A percentile compares a stretch with the other conserved stretches of the same genome.
These are phyloP conservation scores for Lasioglossum oenotherae DNA, from an alignment of 2,888 invertebrate species.

Conservation along the genomic window DNA sequence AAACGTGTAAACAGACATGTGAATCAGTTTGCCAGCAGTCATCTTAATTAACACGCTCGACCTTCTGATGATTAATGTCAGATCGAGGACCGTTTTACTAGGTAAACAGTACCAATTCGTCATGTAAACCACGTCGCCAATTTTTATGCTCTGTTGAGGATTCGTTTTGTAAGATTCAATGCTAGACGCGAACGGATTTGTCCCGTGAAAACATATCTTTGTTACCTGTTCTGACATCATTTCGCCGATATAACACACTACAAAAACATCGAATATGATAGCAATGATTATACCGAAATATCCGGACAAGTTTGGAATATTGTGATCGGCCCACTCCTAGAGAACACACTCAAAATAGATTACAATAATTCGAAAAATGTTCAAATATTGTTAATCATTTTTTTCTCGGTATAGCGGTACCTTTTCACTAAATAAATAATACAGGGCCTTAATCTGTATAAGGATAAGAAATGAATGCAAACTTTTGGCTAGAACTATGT, in stretches of 20 bases:
- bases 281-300: slow-evolving; percentile 57
- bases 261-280: slow-evolving; percentile 63
- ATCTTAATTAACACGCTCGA: slow-evolving; percentile 69
- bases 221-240: slow-evolving; percentile 63
- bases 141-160: slow-evolving; percentile 67
- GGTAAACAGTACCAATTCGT: slow-evolving; percentile 77
- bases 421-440: neutral
- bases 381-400: neutral
- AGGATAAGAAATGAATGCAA: neutral
- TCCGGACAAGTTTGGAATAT: slow-evolving; percentile 33
- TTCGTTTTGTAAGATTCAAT: neutral
- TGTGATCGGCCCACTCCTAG: slow-evolving; percentile 54
- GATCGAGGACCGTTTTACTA: slow-evolving; percentile 62
- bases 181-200: neutral
- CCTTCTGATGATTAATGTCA: slow-evolving; percentile 72
- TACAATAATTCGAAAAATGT: neutral
- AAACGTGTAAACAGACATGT: slow-evolving; percentile 73
- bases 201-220: neutral
- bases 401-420: neutral
- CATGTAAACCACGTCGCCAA: slow-evolving; percentile 75
- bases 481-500: neutral
- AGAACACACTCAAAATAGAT: neutral
- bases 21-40: slow-evolving; percentile 77
- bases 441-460: neutral
- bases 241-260: slow-evolving; percentile 66